Evolutionary conservation across 2,113 vertebrate genomes (phyloP).

Genomic region (Aphelocoma coerulescens): DNA sequence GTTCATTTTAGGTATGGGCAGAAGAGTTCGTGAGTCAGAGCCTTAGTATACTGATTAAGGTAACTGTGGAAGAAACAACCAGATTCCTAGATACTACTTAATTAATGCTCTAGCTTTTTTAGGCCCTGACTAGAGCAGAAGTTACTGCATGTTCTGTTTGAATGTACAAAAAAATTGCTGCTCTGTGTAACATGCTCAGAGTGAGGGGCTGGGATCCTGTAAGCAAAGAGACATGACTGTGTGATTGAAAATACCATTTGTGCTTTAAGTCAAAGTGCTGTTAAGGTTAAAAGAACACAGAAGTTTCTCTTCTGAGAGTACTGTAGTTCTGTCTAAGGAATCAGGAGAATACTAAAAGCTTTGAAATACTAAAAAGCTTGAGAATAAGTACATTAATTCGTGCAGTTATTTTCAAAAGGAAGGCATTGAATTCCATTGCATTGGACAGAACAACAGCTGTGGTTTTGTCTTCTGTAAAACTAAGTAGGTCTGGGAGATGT

Average conservation of each 20-base stretch:
- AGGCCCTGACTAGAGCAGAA: neutral
- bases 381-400: neutral
- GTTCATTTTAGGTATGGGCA: neutral
- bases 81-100: neutral
- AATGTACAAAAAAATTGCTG: neutral
- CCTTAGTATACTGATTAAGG: neutral
- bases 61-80: neutral
- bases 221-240: neutral
- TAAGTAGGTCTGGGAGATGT: neutral
- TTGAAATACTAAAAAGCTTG: neutral
- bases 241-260: neutral
- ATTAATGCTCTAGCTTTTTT: neutral
- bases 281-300: neutral
- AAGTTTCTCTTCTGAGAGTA: neutral
- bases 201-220: neutral
- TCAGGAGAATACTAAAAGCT: neutral
- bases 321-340: neutral
- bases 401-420: neutral
- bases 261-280: neutral
- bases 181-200: neutral
- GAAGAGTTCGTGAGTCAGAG: neutral
- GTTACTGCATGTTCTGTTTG: neutral
- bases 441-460: neutral
- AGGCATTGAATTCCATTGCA: neutral
- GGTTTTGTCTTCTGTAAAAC: neutral